Evolutionary conservation across 2,113 vertebrate genomes (phyloP), one percentile per base, ranked within the genome.

Genomic region (Cyprinodon tularosa): DNA sequence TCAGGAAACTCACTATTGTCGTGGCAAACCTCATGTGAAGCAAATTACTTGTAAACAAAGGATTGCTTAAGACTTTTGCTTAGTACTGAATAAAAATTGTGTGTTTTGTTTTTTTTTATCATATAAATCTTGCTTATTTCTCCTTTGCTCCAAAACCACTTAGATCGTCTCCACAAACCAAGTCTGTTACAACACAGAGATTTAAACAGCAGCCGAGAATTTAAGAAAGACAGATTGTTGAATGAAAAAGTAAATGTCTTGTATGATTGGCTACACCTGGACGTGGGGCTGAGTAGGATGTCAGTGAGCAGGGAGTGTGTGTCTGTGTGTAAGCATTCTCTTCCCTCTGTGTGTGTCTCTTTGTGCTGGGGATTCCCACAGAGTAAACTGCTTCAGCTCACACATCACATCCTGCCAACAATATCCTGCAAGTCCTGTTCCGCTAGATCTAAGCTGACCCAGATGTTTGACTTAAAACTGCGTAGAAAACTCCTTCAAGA

Each of bases 381-480:
- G 88, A 90, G 88, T 87, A 88, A 89, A 91, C 82, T 71, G 85
- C 85, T 91, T 88, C 84, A 84, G 80, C 88, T 90, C 88, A 78
- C 86, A 92, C 91, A 91, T 92, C 91, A 92, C 91, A 91, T 92
- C 91, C 90, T 90, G 91, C 91, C 92, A 93, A 92, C 91, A 92
- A 92, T 93, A 93, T 92, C 90, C 91, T 91, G 92, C 91, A 82
- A 91, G 86, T 90, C 89, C 84, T 92, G 90, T 89, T 92, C 88
- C 84, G 87, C 89, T 82, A 83, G 85, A 89, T 90, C 84, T 92
- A 93, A 92, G 63, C 87, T 92, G 91, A 89, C 89, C 89, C 93
- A 93, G 91, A 93, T 93, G 93, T 92, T 90, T 83, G 83, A 90
- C 77, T 92, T 85, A 84, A 88, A 90, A 83, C 76, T 61, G 81